Base-by-base conservation (phyloP, 2,888 invertebrate species). In the Pseudococcus longispinus region DNA sequence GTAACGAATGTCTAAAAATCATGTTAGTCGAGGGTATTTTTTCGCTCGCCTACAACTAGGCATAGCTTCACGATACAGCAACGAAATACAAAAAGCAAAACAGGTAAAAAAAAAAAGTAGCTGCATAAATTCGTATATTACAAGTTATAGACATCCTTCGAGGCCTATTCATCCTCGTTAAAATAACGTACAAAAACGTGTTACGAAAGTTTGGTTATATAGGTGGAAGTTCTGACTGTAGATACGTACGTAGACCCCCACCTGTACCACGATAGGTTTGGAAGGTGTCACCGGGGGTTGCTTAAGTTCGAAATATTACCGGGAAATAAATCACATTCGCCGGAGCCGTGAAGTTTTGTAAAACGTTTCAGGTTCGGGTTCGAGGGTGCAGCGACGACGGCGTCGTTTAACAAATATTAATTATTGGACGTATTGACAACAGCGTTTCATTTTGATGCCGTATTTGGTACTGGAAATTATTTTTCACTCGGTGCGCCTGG, bases 91-190 rank as follows among this genome's bases (percentile, higher is more conserved):
- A n/a, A n/a, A 70, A 8, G 20, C 20, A 29, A 80, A 29, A 70
- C 4, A 15, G 74, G 32, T 37, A 20, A 42, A 70, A 77, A 20
- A 42, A 70, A 77, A 80, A 80, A 42, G 77, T 80, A 37, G 20
- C 11, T 20, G 20, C 77, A 20, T 80, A 80, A 42, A 80, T 80
- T 80, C 77, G 77, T 80, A 37, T 42, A 42, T 37, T 80, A 80
- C 77, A 80, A 80, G 42, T 80, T 80, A 80, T 80, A 80, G 77
- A 80, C 77, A 80, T 80, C 77, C 77, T 80, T 80, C 23, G 77
- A 80, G 77, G 77, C 77, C 77, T 80, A 80, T 80, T 80, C 42
- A 80, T 80, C 42, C 77, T 80, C 42, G 77, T 80, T 80, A 80
- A 80, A 80, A 80, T 11, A 80, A 20, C 42, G 77, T 6, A 37